These are phyloP conservation scores for Burhinus bistriatus DNA, from an alignment of 2,113 vertebrate species.

Conservation along the genomic window DNA sequence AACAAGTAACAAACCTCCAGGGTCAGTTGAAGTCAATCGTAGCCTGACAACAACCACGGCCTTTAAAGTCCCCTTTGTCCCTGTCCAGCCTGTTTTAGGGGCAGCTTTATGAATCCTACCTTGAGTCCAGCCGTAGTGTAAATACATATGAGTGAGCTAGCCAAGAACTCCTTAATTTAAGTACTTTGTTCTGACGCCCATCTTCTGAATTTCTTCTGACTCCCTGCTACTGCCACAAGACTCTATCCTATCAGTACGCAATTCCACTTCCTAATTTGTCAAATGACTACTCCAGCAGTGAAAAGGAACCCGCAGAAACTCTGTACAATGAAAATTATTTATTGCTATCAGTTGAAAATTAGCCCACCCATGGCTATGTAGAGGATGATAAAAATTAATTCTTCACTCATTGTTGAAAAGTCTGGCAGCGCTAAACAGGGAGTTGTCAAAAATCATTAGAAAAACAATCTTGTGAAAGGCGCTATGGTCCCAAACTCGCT, in stretches of 20 bases:
- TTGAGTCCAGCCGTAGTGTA: neutral
- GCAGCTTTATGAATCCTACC: neutral
- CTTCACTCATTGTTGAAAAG: neutral
- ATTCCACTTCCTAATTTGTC: neutral
- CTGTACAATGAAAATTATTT: neutral
- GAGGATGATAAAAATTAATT: neutral
- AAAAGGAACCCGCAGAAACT: neutral
- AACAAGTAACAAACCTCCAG: neutral
- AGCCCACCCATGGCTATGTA: neutral
- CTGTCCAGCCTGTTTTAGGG: neutral
- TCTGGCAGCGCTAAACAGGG: neutral
- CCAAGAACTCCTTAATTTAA: neutral
- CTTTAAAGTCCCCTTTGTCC: neutral
- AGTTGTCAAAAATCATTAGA: neutral
- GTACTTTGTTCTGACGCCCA: neutral
- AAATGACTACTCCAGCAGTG: neutral
- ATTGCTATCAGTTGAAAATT: conserved; percentile 18
- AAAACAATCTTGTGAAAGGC: neutral
- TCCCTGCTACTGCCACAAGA: neutral
- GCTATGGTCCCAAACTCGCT: neutral
- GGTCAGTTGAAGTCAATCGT: neutral
- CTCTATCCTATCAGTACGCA: neutral
- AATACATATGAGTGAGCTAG: neutral
- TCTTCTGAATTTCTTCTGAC: neutral
- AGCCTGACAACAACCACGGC: neutral